phyloP scores from a whole-genome alignment of 2,797 vertebrate species.

The Oophaga sylvatica region DNA sequence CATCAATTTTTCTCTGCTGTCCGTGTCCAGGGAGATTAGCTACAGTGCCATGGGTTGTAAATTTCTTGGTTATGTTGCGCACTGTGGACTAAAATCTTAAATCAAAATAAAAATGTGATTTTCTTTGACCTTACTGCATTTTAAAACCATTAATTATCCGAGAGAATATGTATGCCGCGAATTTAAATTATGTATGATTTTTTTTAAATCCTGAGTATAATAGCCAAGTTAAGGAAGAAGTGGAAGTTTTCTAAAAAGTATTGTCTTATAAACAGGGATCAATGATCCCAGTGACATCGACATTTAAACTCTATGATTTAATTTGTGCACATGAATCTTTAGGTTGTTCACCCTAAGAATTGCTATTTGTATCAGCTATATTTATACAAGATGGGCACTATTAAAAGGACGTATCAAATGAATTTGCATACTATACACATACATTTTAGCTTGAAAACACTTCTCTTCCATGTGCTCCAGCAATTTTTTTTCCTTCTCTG shows the following conservation, averaged over 20 bases:
- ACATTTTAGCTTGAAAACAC: not conserved
- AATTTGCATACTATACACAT: not conserved
- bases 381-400: not conserved
- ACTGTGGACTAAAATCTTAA: too few species aligned
- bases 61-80: too few species aligned
- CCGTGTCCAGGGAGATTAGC: too few species aligned
- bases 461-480: not conserved
- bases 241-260: not conserved
- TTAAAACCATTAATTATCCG: too few species aligned
- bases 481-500: not conserved
- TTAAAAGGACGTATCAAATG: not conserved
- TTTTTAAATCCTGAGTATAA: too few species aligned
- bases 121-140: too few species aligned
- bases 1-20: too few species aligned
- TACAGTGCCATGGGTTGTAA: too few species aligned
- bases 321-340: not conserved
- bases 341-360: not conserved
- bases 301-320: not conserved
- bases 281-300: not conserved
- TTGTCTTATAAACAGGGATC: not conserved
- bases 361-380: not conserved
- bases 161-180: too few species aligned
- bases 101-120: too few species aligned
- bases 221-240: too few species aligned
- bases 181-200: too few species aligned